Evolutionary conservation across 2,797 vertebrate species (phyloP), one percentile per base, ranked within the genome.

Genomic region (Sebastes steindachneri): DNA sequence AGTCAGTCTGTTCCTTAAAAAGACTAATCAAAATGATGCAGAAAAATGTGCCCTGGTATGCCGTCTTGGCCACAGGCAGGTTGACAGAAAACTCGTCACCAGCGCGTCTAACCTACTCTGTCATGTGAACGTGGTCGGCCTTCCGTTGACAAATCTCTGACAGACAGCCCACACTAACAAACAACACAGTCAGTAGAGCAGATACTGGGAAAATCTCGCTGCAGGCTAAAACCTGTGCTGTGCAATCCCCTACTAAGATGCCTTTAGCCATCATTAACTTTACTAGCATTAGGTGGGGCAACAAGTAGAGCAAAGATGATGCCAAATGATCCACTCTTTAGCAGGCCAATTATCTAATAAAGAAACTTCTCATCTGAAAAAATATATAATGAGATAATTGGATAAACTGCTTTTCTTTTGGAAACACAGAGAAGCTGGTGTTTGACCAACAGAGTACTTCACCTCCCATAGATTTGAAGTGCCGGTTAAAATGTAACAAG

Each of bases 161-260:
- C n/a, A 55, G 69, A 82, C 19, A 54, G 25, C 68, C 15, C 59
- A 63, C 63, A 53, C 11, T 21, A 41, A 59, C 57, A 33, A 71
- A 58, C 53, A 51, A 19, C 45, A 31, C 29, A 21, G 17, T 65
- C 53, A 45, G 26, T 3, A 8, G 6, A 62, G 41, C 57, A 54
- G 23, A 37, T 23, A 23, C 26, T 31, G 28, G 9, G 26, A 8
- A 82, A 73, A 57, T 75, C 23, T 15, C 54, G 41, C 69, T 28
- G 35, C 29, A 28, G 26, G 9, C 28, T 12, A 41, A 77, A 91
- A 73, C 58, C 75, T 85, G 75, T 79, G 77, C 77, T 63, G 41
- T 58, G 55, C 69, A 84, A 82, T 80, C 60, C n/a, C 11, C 21
- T 12, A 21, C 70, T 12, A 67, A 60, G 51, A 75, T 53, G 68